Conservation (phyloP, 2,113 vertebrate genomes). For the Varanus komodoensis region DNA sequence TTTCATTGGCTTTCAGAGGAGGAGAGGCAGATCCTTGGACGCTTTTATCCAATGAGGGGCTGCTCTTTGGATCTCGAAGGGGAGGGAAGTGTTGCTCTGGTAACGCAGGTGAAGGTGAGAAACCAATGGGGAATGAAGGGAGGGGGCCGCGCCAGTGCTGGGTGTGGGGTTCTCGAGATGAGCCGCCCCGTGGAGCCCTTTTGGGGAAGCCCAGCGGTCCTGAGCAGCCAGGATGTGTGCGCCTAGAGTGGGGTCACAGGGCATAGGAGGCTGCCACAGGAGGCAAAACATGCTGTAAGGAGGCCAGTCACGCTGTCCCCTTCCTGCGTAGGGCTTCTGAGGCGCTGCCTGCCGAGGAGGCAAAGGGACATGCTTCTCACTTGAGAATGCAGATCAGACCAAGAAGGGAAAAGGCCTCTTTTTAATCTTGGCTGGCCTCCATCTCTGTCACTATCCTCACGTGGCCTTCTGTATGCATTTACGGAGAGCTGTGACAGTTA, state of each 20-base stretch:
- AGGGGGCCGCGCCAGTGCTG: background rate
- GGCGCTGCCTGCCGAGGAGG: no score
- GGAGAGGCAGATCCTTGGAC: background rate
- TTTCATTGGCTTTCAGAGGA: background rate
- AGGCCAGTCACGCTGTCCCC: background rate
- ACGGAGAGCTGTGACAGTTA: background rate
- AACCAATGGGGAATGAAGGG: background rate
- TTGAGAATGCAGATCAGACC: background rate
- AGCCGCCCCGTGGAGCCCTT: background rate
- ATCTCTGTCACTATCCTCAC: background rate
- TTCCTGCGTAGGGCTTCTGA: background rate
- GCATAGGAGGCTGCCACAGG: background rate
- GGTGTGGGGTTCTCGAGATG: background rate
- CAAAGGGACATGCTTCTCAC: background rate
- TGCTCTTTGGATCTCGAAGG: background rate
- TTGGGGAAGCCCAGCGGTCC: background rate
- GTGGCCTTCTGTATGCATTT: background rate
- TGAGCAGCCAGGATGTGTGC: background rate
- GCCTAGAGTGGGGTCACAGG: background rate
- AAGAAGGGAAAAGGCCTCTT: background rate
- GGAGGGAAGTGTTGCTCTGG: conserved; percentile 41
- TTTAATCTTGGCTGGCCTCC: background rate
- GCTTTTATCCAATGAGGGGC: background rate
- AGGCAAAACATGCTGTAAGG: background rate
- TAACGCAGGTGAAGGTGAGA: conserved; percentile 43